Evolutionary conservation across 1,140 invertebrate species (phyloP), one percentile per base, ranked within the genome.

Genomic region (Aphis craccivora): DNA sequence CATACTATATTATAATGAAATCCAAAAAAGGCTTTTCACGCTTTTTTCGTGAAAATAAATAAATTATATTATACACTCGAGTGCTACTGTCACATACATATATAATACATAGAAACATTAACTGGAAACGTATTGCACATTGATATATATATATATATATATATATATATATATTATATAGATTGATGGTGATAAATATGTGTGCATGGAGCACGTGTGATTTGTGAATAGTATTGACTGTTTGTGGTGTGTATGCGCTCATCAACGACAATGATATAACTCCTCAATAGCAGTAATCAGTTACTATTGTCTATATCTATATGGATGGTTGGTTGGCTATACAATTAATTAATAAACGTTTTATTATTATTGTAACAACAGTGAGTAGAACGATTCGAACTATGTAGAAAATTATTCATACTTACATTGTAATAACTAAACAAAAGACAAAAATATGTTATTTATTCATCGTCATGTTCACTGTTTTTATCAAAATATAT

Each of bases 1-100:
- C 55, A 25, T 67, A 30, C 14, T 60, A n/a, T 76, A 76, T 76
- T 76, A n/a, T n/a, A 76, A n/a, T n/a, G 30, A 76, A 76, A 76
- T 76, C 60, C 60, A 4, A n/a, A 76, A 67, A 76, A 76, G 30
- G 60, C n/a, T 76, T 76, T 76, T 76, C n/a, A n/a, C 60, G 60
- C 60, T 76, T 76, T 76, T 76, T 76, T 76, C 30, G n/a, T n/a
- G n/a, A 76, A 76, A 76, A 76, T 76, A 76, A 76, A 76, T 76
- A n/a, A 76, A n/a, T 76, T 18, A 76, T 76, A 76, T 76, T n/a
- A n/a, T 76, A n/a, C 60, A 76, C 60, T 76, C 60, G 60, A 67
- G 30, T 67, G 60, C 25, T n/a, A 30, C 60, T 67, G 60, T 67
- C 60, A 67, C 60, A 67, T 67, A n/a, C 30, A 67, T 67, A 67